A percentile compares a stretch with the other conserved stretches of the same genome.
Evolutionary conservation across 2,888 invertebrate species (phyloP).

Genomic region (Pimpla rufipes): DNA sequence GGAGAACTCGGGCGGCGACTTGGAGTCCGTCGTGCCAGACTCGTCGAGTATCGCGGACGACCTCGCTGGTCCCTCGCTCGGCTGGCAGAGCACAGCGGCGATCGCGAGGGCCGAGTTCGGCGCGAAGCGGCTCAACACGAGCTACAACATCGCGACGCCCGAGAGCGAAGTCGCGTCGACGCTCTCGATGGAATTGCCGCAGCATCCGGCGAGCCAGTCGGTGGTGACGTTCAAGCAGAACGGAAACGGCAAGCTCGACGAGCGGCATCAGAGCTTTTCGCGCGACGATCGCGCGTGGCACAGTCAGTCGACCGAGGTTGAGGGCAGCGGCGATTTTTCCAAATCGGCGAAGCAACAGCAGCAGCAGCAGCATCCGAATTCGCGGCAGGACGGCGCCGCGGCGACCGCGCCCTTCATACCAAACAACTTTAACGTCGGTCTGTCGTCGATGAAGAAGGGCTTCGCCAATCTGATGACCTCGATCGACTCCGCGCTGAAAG

Average conservation of each 20-base stretch:
- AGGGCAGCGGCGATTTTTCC: conserved; percentile 40
- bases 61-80: conserved; percentile 80
- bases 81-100: conserved; percentile 76
- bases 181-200: conserved; percentile 83
- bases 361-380: conserved; percentile 26
- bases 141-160: conserved; percentile 81
- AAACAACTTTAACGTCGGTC: conserved; percentile 86
- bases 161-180: conserved; percentile 84
- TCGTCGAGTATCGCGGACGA: conserved; percentile 94
- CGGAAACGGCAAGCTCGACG: conserved; percentile 68
- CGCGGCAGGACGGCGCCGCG: conserved; percentile 55
- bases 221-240: conserved; percentile 83
- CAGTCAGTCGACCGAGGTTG: conserved; percentile 50
- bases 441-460: conserved; percentile 93
- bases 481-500: conserved; percentile 92
- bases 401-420: conserved; percentile 82
- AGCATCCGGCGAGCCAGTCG: conserved; percentile 75
- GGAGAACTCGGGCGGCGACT: conserved; percentile 93
- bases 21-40: conserved; percentile 94
- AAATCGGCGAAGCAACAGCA: conserved; percentile 36
- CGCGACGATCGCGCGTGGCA: not conserved
- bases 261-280: not conserved
- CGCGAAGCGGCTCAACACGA: conserved; percentile 81
- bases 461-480: conserved; percentile 94
- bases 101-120: conserved; percentile 78